Conservation (phyloP, 2,797 vertebrate genomes). For the Microctenopoma steveboyesi region DNA sequence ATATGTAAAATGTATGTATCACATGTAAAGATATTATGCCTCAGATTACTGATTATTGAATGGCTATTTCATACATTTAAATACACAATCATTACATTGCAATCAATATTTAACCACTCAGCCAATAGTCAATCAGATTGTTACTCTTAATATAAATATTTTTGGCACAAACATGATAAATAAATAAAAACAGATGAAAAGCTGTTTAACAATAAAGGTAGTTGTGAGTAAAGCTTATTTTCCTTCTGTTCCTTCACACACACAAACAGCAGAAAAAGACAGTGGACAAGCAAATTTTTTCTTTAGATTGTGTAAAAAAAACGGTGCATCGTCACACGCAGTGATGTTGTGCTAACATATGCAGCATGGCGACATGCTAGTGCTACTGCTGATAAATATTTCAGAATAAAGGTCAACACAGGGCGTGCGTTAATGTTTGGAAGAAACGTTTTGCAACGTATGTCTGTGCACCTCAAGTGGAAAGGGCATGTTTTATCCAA, state of each 20-base stretch:
- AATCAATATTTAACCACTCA: constrained; percentile 9
- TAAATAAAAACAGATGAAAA: constrained; percentile 30
- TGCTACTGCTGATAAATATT: constrained; percentile 71
- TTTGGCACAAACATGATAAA: constrained; percentile 10
- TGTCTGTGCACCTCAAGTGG: constrained; percentile 38
- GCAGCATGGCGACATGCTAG: constrained; percentile 40
- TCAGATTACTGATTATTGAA: constrained; percentile 2
- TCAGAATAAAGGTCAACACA: constrained; percentile 44
- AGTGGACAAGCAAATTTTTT: background rate
- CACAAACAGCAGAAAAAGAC: constrained; percentile 7
- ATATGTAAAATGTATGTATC: background rate
- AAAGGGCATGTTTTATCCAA: constrained; percentile 36
- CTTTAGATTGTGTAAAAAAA: background rate
- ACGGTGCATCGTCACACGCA: background rate
- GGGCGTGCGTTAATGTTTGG: constrained; percentile 34
- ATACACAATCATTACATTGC: constrained; percentile 14
- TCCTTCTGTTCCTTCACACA: background rate
- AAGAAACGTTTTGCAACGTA: constrained; percentile 27
- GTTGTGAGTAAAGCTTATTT: background rate
- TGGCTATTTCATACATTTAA: constrained; percentile 16
- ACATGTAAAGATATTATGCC: background rate
- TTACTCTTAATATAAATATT: constrained; percentile 42
- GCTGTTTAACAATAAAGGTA: constrained; percentile 2
- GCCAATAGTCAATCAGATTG: constrained; percentile 38
- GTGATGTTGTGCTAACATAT: constrained; percentile 50